Percentiles rank a stretch among this genome's conserved stretches.
These are phyloP conservation scores for Drosophila pallidifrons DNA, from an alignment of 1,140 invertebrate genomes.

Conservation along the genomic window DNA sequence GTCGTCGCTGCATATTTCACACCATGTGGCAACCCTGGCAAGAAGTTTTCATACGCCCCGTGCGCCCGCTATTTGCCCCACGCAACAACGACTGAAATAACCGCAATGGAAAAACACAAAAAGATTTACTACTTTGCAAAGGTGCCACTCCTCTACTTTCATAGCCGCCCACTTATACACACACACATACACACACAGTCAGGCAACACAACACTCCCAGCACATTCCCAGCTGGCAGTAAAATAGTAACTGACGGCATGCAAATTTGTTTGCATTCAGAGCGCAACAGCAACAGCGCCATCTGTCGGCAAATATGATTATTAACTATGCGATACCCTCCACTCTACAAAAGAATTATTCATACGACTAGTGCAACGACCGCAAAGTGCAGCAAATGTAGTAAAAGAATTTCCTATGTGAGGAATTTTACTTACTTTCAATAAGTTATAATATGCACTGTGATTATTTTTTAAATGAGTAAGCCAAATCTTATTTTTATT, in stretches of 20 bases:
- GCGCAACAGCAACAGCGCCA: slow-evolving; percentile 46
- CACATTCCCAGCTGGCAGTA: slow-evolving; percentile 74
- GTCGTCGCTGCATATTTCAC: slow-evolving; percentile 73
- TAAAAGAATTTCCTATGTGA: too few relatives aligned
- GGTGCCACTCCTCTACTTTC: slow-evolving; percentile 22
- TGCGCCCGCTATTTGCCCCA: not conserved
- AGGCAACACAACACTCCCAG: not conserved
- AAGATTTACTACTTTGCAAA: slow-evolving; percentile 78
- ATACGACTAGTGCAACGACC: not conserved
- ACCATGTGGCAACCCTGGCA: slow-evolving; percentile 76
- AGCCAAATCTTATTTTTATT: too few relatives aligned
- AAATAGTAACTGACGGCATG: slow-evolving; percentile 83
- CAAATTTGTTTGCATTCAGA: slow-evolving; percentile 82
- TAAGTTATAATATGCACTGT: too few relatives aligned
- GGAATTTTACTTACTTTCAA: too few relatives aligned
- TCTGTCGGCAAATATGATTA: slow-evolving; percentile 20
- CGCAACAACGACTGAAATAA: slow-evolving; percentile 54
- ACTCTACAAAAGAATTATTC: not conserved
- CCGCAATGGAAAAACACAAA: slow-evolving; percentile 71
- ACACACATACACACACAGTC: not conserved
- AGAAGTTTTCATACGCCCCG: slow-evolving; percentile 37
- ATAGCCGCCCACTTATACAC: not conserved
- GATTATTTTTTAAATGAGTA: too few relatives aligned
- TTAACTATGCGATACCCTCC: slow-evolving; percentile 32
- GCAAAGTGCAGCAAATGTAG: too few relatives aligned